These are phyloP conservation scores for Saccopteryx bilineata DNA, from an alignment of 2,113 vertebrate species.

Conservation along the genomic window DNA sequence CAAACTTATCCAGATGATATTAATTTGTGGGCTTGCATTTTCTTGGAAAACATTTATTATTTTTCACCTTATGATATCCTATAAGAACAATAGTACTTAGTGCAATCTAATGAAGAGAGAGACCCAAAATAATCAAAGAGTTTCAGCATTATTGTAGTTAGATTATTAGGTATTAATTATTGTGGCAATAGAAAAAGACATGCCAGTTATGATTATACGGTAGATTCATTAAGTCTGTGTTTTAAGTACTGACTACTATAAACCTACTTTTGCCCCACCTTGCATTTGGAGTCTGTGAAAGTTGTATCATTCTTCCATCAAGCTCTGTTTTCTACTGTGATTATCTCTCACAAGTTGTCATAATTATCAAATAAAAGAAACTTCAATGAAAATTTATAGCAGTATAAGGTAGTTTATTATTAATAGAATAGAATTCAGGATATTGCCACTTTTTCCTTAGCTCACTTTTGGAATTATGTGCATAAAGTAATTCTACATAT, in stretches of 20 bases:
- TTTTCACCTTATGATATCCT: neutral
- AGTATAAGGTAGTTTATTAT: neutral
- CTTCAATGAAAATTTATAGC: neutral
- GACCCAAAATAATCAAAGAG: neutral
- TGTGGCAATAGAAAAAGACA: too few relatives aligned
- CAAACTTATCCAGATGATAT: neutral
- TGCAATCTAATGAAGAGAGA: neutral
- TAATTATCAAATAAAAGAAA: slow-evolving; percentile 8
- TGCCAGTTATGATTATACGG: too few relatives aligned
- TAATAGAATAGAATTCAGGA: neutral
- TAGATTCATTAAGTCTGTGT: too few relatives aligned
- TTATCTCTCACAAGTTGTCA: neutral
- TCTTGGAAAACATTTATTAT: neutral
- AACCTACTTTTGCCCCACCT: too few relatives aligned
- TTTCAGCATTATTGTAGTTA: neutral
- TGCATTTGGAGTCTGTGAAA: neutral
- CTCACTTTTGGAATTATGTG: neutral
- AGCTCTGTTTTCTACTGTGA: slow-evolving; percentile 1
- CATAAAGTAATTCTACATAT: neutral
- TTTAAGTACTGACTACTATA: too few relatives aligned
- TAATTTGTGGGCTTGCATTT: neutral
- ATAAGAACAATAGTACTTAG: neutral
- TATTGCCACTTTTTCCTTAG: neutral
- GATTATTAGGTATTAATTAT: too few relatives aligned
- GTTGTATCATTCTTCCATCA: neutral